Percentiles rank a stretch among this genome's conserved stretches.
Conservation (phyloP, 2,113 vertebrate species). For the Pholis gunnellus region DNA sequence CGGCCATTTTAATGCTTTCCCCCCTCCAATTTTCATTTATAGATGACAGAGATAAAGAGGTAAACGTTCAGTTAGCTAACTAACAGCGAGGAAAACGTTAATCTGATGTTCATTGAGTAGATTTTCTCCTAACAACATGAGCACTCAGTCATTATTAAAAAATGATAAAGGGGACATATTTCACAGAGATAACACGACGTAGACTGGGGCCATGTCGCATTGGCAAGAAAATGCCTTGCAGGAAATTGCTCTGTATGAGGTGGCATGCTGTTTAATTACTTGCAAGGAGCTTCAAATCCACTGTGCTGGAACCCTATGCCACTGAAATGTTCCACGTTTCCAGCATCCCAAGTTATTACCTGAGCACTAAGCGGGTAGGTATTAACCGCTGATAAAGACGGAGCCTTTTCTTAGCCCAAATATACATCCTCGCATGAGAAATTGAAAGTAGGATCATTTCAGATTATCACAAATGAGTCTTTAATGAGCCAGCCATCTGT, state of each 20-base stretch:
- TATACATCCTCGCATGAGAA: constrained; percentile 54
- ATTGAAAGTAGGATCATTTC: constrained; percentile 72
- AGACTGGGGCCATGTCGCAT: constrained; percentile 58
- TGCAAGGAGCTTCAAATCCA: constrained; percentile 76
- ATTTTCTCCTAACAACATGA: constrained; percentile 71
- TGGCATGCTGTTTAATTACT: constrained; percentile 81
- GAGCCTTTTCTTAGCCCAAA: constrained; percentile 61
- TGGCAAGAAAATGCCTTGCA: constrained; percentile 71
- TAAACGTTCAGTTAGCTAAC: constrained; percentile 62
- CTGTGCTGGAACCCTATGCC: constrained; percentile 60
- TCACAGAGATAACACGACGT: constrained; percentile 75
- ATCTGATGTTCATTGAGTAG: constrained; percentile 70
- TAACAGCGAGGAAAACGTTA: constrained; percentile 69
- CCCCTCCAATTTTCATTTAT: constrained; percentile 50
- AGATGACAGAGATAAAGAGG: constrained; percentile 62
- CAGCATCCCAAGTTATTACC: constrained; percentile 74
- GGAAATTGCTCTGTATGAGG: constrained; percentile 80
- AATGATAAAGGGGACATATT: constrained; percentile 81
- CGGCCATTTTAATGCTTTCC: constrained; percentile 55
- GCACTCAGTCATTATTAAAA: constrained; percentile 80
- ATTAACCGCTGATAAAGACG: constrained; percentile 69
- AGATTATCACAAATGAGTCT: constrained; percentile 70
- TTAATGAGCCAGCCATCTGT: constrained; percentile 71
- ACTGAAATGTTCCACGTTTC: constrained; percentile 60
- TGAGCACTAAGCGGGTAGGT: constrained; percentile 65